Conservation (phyloP, 2,888 invertebrate species). For the Lepetodrilus schrolli region DNA sequence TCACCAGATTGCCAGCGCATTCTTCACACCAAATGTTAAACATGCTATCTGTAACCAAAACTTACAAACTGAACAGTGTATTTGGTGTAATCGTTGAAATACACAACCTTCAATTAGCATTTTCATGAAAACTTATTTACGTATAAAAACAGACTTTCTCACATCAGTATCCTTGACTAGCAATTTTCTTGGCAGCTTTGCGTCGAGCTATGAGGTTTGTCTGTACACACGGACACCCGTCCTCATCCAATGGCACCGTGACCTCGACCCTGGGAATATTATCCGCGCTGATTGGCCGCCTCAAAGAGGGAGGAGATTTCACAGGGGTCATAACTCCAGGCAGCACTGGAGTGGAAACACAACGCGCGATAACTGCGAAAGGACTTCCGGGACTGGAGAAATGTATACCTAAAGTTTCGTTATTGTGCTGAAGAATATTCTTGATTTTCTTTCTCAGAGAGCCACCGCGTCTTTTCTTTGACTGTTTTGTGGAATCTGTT, state of each 20-base stretch:
- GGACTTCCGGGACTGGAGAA: constrained; percentile 48
- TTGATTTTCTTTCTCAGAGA: constrained; percentile 59
- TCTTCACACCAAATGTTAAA: no score
- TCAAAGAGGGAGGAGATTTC: constrained; percentile 38
- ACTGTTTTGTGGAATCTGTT: constrained; percentile 39
- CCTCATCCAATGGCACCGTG: constrained; percentile 45
- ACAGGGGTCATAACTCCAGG: constrained; percentile 50
- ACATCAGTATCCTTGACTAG: background rate
- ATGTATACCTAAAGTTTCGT: constrained; percentile 32
- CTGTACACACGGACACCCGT: background rate
- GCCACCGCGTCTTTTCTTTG: constrained; percentile 40
- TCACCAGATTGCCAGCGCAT: no score
- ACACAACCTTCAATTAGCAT: no score
- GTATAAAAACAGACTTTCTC: no score
- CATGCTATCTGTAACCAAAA: no score
- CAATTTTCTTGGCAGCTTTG: constrained; percentile 12
- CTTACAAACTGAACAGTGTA: no score
- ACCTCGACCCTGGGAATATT: constrained; percentile 64
- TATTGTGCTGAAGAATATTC: constrained; percentile 54
- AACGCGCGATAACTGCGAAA: constrained; percentile 61
- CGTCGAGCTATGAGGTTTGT: constrained; percentile 5
- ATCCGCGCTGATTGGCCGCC: constrained; percentile 59
- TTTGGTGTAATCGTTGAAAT: no score
- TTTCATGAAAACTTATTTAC: no score
- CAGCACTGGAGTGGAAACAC: constrained; percentile 64